phyloP scores from a whole-genome alignment of 2,888 invertebrate genomes.

The Mythimna ferrago region DNA sequence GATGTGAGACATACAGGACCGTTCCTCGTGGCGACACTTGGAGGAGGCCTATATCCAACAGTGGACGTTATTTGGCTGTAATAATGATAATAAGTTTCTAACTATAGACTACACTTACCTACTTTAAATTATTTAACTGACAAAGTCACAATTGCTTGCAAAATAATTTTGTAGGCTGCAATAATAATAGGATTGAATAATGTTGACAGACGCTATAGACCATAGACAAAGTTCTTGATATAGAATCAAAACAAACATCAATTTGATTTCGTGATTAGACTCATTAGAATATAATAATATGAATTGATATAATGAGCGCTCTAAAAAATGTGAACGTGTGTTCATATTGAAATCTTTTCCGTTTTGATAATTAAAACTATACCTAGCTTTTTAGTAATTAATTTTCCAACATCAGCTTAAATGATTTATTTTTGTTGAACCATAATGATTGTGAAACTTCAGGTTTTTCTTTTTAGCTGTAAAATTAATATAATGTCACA shows the following conservation, averaged over 20 bases:
- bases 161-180: conserved; percentile 21
- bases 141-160: conserved; percentile 7
- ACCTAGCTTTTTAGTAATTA: no score
- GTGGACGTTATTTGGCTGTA: no score
- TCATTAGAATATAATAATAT: conserved; percentile 58
- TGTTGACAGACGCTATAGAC: not conserved
- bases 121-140: not conserved
- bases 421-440: no score
- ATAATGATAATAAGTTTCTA: no score
- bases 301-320: conserved; percentile 63
- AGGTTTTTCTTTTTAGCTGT: no score
- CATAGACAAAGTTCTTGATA: conserved; percentile 45
- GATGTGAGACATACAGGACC: no score
- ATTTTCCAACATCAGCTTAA: no score
- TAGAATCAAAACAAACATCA: conserved; percentile 59
- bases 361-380: not conserved
- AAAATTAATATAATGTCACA: no score
- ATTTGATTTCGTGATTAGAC: conserved; percentile 53
- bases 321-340: conserved; percentile 35
- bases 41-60: no score
- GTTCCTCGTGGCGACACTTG: no score
- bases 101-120: not conserved
- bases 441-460: no score
- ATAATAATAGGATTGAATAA: conserved; percentile 18
- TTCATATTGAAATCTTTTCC: conserved; percentile 17